A percentile compares a stretch with the other conserved stretches of the same genome.
These are phyloP conservation scores for Umimayanthus kanabou DNA, from an alignment of 92 coral and sea anemone species.

Conservation along the genomic window DNA sequence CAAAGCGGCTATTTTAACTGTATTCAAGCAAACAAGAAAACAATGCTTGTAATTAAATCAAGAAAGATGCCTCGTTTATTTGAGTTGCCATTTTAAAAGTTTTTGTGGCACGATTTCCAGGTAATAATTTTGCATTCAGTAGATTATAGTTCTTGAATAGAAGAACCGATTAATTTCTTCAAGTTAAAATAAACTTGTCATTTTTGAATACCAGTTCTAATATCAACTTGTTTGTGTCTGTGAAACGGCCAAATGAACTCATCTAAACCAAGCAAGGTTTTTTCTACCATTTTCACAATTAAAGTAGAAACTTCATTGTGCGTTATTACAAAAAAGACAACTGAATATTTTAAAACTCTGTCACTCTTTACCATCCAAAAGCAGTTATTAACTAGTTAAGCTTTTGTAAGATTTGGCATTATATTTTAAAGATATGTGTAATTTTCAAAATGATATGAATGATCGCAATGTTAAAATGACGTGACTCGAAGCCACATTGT, in stretches of 20 bases:
- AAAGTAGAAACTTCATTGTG: conserved; percentile 24
- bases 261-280: background rate
- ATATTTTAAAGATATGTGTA: background rate
- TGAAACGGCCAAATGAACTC: conserved; percentile 3
- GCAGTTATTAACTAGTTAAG: background rate
- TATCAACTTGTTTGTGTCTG: conserved; percentile 11
- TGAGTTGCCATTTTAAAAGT: conserved; percentile 14
- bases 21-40: conserved; percentile 37
- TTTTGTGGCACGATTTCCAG: conserved; percentile 7
- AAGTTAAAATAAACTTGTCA: conserved; percentile 36
- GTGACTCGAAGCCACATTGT: conserved; percentile 4
- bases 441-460: background rate
- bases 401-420: background rate
- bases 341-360: conserved; percentile 2
- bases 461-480: background rate
- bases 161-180: conserved; percentile 27
- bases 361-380: background rate
- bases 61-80: conserved; percentile 46
- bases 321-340: conserved; percentile 30
- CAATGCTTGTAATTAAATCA: conserved; percentile 64
- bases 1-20: conserved; percentile 14
- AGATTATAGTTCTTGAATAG: background rate
- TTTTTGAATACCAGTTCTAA: conserved; percentile 7
- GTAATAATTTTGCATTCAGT: conserved; percentile 17
- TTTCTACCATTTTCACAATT: background rate